Evolutionary conservation across 2,888 invertebrate species (phyloP).

Genomic region (Ophioninae sp.): DNA sequence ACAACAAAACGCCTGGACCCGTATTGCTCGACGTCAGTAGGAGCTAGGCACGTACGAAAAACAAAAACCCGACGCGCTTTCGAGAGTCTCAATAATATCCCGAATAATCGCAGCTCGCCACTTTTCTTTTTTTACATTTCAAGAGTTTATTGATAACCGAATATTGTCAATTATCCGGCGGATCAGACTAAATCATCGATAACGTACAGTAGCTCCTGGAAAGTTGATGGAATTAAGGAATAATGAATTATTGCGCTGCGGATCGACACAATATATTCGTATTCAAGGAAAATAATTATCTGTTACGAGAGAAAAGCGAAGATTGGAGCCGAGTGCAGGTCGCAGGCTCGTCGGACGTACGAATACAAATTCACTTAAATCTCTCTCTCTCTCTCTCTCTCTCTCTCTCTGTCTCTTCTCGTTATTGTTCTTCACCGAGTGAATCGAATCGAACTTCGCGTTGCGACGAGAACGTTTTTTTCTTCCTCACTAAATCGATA

Average conservation of each 20-base stretch:
- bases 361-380: slow-evolving; percentile 29
- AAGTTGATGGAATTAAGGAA: slow-evolving; percentile 32
- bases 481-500: slow-evolving; percentile 20
- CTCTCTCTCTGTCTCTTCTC: not conserved
- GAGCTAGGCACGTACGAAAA: slow-evolving; percentile 71
- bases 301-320: slow-evolving; percentile 60
- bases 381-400: not conserved
- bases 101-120: slow-evolving; percentile 56
- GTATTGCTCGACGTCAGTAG: slow-evolving; percentile 77
- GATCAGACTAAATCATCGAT: slow-evolving; percentile 68
- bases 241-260: slow-evolving; percentile 60
- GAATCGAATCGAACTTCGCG: not conserved
- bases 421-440: slow-evolving; percentile 13
- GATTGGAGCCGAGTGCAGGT: slow-evolving; percentile 73
- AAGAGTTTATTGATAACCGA: slow-evolving; percentile 74
- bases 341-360: slow-evolving; percentile 69
- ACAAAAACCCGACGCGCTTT: slow-evolving; percentile 21
- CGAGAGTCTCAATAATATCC: slow-evolving; percentile 28
- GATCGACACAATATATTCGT: slow-evolving; percentile 68
- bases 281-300: slow-evolving; percentile 59
- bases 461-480: not conserved
- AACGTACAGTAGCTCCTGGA: slow-evolving; percentile 61
- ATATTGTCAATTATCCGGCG: slow-evolving; percentile 74
- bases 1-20: slow-evolving; percentile 73
- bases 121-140: slow-evolving; percentile 74